Evolutionary conservation across 2,888 invertebrate genomes (phyloP).

Genomic region (Pterostichus niger): DNA sequence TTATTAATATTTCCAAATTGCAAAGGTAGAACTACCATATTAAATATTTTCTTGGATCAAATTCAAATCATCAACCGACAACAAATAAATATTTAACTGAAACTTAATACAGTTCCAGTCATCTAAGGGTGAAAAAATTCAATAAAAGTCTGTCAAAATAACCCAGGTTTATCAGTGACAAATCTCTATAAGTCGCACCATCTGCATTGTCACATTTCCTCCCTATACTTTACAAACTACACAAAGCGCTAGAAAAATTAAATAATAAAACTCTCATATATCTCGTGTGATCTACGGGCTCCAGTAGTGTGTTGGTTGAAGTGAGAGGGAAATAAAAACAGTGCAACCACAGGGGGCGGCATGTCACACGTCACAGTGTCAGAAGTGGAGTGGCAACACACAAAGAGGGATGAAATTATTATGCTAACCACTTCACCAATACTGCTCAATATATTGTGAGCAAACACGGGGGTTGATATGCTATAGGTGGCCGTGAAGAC

Average conservation of each 20-base stretch:
- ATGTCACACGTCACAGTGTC: not conserved
- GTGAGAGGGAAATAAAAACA: conserved; percentile 25
- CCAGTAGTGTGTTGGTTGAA: not conserved
- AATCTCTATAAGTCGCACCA: conserved; percentile 9
- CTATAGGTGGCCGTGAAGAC: not conserved
- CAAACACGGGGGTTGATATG: not conserved
- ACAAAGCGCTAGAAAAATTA: conserved; percentile 18
- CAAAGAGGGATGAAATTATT: conserved; percentile 55
- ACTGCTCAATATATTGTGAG: not conserved
- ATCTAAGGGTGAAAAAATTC: not conserved
- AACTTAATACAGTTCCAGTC: not conserved
- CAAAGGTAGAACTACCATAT: too few species aligned
- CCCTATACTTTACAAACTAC: conserved; percentile 3
- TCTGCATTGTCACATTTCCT: not conserved
- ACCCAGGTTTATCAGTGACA: conserved; percentile 5
- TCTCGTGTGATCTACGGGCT: not conserved
- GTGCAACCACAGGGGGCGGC: conserved; percentile 44
- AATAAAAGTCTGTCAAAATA: conserved; percentile 15
- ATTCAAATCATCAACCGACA: not conserved
- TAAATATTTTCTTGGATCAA: not conserved
- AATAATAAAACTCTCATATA: conserved; percentile 43
- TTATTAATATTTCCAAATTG: not conserved
- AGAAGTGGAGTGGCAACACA: conserved; percentile 14
- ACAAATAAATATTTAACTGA: not conserved
- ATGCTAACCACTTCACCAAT: conserved; percentile 56